Percentiles rank a stretch among this genome's conserved stretches.
Conservation (phyloP, 2,113 vertebrate genomes). For the Oncorhynchus masou region DNA sequence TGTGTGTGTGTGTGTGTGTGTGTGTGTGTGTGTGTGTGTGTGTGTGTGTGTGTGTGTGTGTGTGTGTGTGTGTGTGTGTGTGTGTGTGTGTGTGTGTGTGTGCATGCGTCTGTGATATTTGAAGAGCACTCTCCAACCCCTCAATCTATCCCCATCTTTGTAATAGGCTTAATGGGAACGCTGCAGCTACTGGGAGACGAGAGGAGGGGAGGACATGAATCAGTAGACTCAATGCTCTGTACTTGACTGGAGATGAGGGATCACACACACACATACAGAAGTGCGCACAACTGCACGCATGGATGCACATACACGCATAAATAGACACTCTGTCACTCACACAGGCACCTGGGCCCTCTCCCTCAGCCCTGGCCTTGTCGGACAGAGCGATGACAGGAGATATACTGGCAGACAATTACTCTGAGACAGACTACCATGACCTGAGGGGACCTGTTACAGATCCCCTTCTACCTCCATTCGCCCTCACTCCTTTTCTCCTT, state of each 20-base stretch:
- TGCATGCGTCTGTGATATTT: neutral
- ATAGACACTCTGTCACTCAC: neutral
- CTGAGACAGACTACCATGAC: neutral
- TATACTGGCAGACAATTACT: slow-evolving; percentile 7
- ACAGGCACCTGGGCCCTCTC: neutral
- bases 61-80: neutral
- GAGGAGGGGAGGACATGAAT: neutral
- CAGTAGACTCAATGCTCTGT: slow-evolving; percentile 3
- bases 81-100: neutral
- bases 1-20: neutral
- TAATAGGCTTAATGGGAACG: neutral
- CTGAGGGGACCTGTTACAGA: neutral
- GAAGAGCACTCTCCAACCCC: neutral
- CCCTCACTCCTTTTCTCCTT: neutral
- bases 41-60: neutral
- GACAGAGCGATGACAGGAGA: slow-evolving; percentile 7
- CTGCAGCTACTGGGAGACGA: neutral
- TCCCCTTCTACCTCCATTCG: neutral
- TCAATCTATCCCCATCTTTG: slow-evolving; percentile 3
- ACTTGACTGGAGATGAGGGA: neutral
- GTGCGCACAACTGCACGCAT: neutral
- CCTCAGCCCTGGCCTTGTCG: neutral
- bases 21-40: neutral
- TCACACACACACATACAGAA: neutral
- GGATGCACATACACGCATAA: neutral